Percentiles rank a stretch among this genome's conserved stretches.
These are phyloP conservation scores for Gracilinanus agilis DNA, from an alignment of 2,113 vertebrate genomes.

Conservation along the genomic window DNA sequence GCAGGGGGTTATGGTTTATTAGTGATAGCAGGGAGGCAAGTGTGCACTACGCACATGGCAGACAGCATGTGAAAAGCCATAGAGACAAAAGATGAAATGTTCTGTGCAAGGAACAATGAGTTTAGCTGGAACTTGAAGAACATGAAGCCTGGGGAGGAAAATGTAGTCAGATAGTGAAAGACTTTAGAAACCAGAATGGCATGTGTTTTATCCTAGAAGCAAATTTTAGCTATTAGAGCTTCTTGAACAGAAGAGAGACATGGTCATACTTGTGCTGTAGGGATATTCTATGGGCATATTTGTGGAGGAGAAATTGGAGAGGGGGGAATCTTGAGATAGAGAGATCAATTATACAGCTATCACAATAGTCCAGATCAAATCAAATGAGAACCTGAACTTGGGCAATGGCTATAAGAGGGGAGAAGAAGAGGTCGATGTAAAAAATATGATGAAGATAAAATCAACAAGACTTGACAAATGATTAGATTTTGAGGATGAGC, in stretches of 20 bases:
- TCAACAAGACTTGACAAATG: not conserved
- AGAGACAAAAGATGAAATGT: not conserved
- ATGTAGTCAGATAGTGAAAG: not conserved
- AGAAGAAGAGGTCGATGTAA: not conserved
- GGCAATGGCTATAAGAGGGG: not conserved
- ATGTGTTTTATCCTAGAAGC: not conserved
- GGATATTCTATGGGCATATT: not conserved
- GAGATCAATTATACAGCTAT: not conserved
- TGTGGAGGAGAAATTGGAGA: not conserved
- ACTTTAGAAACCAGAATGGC: not conserved
- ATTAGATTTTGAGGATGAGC: not conserved
- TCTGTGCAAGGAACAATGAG: not conserved
- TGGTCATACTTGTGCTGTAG: not conserved
- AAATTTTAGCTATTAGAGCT: not conserved
- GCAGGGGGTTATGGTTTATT: not conserved
- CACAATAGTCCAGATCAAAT: not conserved
- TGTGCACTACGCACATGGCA: not conserved
- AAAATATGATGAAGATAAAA: not conserved
- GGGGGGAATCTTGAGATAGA: not conserved
- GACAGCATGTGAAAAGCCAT: not conserved
- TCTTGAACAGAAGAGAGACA: not conserved
- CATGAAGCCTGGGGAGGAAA: not conserved
- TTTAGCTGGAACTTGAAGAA: not conserved
- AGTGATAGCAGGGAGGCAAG: not conserved
- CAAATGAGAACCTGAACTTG: not conserved